Conservation (phyloP, 2,888 invertebrate species). For the Stegana nigrithorax region DNA sequence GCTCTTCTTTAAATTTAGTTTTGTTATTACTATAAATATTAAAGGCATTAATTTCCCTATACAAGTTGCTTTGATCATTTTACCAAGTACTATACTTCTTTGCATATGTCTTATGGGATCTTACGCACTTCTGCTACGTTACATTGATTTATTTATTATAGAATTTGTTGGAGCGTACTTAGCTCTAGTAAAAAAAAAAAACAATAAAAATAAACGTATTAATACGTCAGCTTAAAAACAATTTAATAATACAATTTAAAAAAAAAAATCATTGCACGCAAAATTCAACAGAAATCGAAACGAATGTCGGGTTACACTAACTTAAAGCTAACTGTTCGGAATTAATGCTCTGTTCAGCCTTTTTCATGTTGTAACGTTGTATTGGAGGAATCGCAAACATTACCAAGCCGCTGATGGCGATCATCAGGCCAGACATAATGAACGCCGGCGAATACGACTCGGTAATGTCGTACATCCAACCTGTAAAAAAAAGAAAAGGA, state of each 20-base stretch:
- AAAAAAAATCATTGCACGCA: neutral
- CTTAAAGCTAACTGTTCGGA: constrained; percentile 56
- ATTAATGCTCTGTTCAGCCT: constrained; percentile 38
- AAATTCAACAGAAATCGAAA: neutral
- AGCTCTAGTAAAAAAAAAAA: neutral
- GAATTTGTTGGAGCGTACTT: no score
- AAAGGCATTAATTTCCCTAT: neutral
- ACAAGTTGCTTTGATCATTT: neutral
- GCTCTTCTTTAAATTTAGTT: no score
- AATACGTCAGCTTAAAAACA: neutral
- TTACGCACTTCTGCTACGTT: neutral
- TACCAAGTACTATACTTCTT: neutral
- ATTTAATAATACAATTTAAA: no score
- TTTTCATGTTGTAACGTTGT: constrained; percentile 69
- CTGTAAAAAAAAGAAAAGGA: constrained; percentile 68
- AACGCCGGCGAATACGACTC: constrained; percentile 89
- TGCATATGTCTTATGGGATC: neutral
- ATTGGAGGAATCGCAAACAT: constrained; percentile 84
- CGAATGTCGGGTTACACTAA: constrained; percentile 37
- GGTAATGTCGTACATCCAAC: constrained; percentile 83
- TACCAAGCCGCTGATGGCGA: constrained; percentile 88
- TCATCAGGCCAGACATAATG: constrained; percentile 85
- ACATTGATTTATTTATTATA: neutral
- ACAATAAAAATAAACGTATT: neutral
- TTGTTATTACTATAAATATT: neutral